Percentiles rank a stretch among this genome's conserved stretches.
These are phyloP conservation scores for Argyrosomus japonicus DNA, from an alignment of 2,113 vertebrate genomes.

Conservation along the genomic window DNA sequence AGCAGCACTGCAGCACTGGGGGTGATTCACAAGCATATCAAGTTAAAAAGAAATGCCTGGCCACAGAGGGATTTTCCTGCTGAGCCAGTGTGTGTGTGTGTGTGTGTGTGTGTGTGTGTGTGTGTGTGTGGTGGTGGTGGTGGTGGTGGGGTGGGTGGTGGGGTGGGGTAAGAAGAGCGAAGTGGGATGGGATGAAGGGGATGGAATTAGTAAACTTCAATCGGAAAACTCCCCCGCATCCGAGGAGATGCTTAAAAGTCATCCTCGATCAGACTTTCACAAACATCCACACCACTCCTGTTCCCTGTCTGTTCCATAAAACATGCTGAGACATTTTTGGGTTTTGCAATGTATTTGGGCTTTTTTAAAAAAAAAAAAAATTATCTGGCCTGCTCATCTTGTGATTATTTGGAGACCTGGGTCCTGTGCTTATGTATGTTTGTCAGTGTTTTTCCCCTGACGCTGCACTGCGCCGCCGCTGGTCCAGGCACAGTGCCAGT, in stretches of 20 bases:
- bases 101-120: slow-evolving; percentile 42
- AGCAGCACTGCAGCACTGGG: slow-evolving; percentile 73
- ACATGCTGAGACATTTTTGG: slow-evolving; percentile 27
- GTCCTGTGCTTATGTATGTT: slow-evolving; percentile 65
- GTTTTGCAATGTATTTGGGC: slow-evolving; percentile 2
- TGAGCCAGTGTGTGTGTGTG: slow-evolving; percentile 45
- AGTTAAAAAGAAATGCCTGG: slow-evolving; percentile 83
- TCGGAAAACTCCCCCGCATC: slow-evolving; percentile 61
- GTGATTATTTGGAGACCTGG: slow-evolving; percentile 67
- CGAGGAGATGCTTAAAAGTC: slow-evolving; percentile 56
- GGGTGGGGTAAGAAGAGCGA: slow-evolving; percentile 26
- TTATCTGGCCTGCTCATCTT: slow-evolving; percentile 63
- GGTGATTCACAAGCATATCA: slow-evolving; percentile 86
- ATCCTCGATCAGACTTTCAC: slow-evolving; percentile 32
- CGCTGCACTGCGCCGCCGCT: slow-evolving; percentile 37
- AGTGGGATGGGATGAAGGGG: slow-evolving; percentile 68
- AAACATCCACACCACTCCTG: neutral
- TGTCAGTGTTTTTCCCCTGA: slow-evolving; percentile 69
- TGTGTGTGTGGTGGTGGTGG: slow-evolving; percentile 18
- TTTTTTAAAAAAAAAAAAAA: too few species aligned
- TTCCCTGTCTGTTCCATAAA: slow-evolving; percentile 4
- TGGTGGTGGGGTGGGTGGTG: neutral
- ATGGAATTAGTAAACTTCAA: slow-evolving; percentile 72
- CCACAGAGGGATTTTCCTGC: slow-evolving; percentile 82
- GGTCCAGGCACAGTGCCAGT: slow-evolving; percentile 70